phyloP scores from a whole-genome alignment of 2,797 vertebrate genomes.

The Acropternis orthonyx region DNA sequence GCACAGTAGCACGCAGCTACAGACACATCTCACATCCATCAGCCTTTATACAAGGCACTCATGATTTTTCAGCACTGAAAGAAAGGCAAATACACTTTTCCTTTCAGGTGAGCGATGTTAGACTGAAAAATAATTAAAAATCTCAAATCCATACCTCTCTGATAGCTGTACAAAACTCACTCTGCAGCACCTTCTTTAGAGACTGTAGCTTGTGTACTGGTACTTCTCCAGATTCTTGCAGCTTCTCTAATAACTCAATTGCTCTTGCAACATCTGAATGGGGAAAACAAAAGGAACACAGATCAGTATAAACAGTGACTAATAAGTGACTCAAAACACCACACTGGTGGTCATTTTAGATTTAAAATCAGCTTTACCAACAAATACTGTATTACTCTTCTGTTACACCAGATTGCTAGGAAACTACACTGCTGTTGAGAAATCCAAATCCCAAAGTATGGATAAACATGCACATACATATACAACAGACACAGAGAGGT shows the following conservation, averaged over 20 bases:
- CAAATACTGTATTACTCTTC: not conserved
- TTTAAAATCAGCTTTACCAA: slow-evolving; percentile 29
- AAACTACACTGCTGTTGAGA: not conserved
- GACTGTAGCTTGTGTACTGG: slow-evolving; percentile 97
- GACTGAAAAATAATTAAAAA: slow-evolving; percentile 9
- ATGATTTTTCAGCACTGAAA: not conserved
- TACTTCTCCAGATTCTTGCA: slow-evolving; percentile 95
- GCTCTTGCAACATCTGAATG: slow-evolving; percentile 92
- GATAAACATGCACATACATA: accelerated
- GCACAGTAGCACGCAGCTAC: not conserved
- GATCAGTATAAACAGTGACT: not conserved
- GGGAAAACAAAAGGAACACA: slow-evolving; percentile 13
- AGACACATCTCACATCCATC: not conserved
- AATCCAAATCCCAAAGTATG: not conserved
- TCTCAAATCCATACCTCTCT: slow-evolving; percentile 88
- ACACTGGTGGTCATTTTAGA: not conserved
- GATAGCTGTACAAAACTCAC: slow-evolving; percentile 99
- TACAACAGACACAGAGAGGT: not conserved
- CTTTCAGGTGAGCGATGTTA: not conserved
- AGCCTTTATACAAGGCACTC: not conserved
- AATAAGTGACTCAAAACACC: not conserved
- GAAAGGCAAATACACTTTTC: not conserved
- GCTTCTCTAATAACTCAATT: slow-evolving; percentile 96
- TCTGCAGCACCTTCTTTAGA: slow-evolving; percentile 97
- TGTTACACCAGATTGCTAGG: not conserved